These are phyloP conservation scores for Perodicticus potto DNA, from an alignment of 2,797 vertebrate genomes.

Conservation along the genomic window DNA sequence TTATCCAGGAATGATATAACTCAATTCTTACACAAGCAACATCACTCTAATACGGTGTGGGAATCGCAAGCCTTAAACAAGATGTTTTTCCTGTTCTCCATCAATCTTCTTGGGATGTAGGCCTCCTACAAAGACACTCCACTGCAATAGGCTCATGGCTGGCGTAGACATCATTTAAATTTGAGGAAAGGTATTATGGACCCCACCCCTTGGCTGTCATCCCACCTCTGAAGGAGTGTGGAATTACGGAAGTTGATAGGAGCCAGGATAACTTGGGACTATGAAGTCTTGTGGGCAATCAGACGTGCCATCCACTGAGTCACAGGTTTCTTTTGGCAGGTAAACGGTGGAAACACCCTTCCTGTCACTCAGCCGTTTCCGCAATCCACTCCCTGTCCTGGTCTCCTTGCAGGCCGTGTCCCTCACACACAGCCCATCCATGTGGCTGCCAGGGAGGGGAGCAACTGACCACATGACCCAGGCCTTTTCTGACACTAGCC, in stretches of 20 bases:
- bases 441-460: neutral
- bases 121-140: neutral
- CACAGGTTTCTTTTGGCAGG: conserved; percentile 78
- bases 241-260: conserved; percentile 68
- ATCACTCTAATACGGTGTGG: neutral
- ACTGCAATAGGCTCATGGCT: neutral
- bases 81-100: conserved; percentile 11
- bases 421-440: neutral
- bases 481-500: neutral
- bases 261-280: conserved; percentile 54
- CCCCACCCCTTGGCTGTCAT: conserved; percentile 21
- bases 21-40: conserved; percentile 41
- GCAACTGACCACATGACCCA: neutral
- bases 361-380: conserved; percentile 50
- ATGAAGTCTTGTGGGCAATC: conserved; percentile 66
- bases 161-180: conserved; percentile 25
- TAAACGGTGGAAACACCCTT: conserved; percentile 72
- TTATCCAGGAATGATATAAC: neutral
- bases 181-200: conserved; percentile 25
- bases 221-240: conserved; percentile 12
- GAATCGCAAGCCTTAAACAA: conserved; percentile 32
- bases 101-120: neutral
- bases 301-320: conserved; percentile 69
- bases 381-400: conserved; percentile 19
- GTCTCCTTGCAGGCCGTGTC: neutral